Base-by-base conservation (phyloP, 2,888 invertebrate genomes). In the Cerastoderma edule region DNA sequence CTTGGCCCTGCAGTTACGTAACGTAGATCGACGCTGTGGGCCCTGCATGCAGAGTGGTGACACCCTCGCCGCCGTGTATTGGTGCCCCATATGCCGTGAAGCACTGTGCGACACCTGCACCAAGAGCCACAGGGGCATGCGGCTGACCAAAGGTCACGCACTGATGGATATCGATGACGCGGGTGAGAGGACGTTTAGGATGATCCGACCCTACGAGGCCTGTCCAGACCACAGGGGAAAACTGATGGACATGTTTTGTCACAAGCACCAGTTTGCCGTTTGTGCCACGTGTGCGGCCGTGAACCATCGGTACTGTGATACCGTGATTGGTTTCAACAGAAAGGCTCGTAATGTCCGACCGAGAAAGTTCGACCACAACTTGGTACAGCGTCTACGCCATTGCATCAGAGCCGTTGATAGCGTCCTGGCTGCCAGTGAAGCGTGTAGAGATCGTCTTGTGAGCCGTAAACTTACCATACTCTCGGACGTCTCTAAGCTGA, bases 91-190 rank as follows among this genome's bases (percentile, higher is more conserved):
- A 10, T 82, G 82, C 57, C 39, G 82, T 4, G 82, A 82, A 39
- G 60, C 78, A 0, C 30, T 82, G 13, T 82, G 82, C 22, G 79
- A 76, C 27, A 72, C 64, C 67, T 82, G 82, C 32, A 82, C 79
- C 13, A 82, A 72, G 44, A 82, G 79, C 44, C 82, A 82, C 35
- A 67, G 79, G 30, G 82, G 82, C 27, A 82, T 82, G 82, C 65
- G 54, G 30, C 74, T 82, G 24, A 82, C 82, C n/a, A 74, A 70
- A 46, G 72, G 57, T 24, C 82, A 82, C 60, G 77, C 77, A 8
- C 63, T 82, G 27, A 79, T 79, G 82, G 79, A 79, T 30, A 67
- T 82, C 6, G 79, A 82, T 2, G 79, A 82, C 60, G 75, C 69
- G 22, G 57, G 67, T 10, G 76, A 79, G 30, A 67, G 60, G 30